phyloP scores from a whole-genome alignment of 2,797 vertebrate species.

The Rhinogobio ventralis region DNA sequence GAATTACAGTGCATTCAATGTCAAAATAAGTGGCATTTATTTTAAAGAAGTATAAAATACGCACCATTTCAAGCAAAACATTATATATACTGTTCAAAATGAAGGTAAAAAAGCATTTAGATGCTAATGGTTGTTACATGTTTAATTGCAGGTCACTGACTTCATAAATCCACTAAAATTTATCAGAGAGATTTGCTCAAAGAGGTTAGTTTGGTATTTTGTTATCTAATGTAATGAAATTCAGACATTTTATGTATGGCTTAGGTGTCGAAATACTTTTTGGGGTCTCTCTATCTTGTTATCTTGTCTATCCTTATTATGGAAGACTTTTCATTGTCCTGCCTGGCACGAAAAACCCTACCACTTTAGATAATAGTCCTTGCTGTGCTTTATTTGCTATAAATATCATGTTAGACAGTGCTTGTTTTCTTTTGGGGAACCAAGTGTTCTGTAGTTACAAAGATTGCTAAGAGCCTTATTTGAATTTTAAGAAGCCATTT shows the following conservation, averaged over 20 bases:
- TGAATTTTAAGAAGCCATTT: constrained; percentile 34
- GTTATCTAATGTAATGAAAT: not conserved
- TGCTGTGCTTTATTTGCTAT: constrained; percentile 32
- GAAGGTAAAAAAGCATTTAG: not conserved
- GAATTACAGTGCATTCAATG: no score
- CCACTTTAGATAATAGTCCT: constrained; percentile 10
- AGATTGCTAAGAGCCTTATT: constrained; percentile 30
- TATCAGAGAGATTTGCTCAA: not conserved
- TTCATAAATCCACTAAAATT: not conserved
- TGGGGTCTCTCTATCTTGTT: not conserved
- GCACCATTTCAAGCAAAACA: not conserved
- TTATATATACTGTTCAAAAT: not conserved
- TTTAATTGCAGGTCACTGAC: not conserved
- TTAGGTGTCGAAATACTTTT: not conserved
- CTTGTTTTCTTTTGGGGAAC: constrained; percentile 37
- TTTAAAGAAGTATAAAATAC: no score
- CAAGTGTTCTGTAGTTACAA: not conserved
- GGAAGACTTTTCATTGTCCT: not conserved
- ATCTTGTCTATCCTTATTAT: not conserved
- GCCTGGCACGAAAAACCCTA: not conserved
- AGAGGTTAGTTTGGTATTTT: not conserved
- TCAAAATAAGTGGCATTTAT: no score
- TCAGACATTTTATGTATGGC: not conserved
- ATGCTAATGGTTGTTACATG: not conserved
- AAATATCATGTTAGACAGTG: not conserved